Evolutionary conservation across 2,113 vertebrate genomes (phyloP).

Genomic region (Raja brachyura): DNA sequence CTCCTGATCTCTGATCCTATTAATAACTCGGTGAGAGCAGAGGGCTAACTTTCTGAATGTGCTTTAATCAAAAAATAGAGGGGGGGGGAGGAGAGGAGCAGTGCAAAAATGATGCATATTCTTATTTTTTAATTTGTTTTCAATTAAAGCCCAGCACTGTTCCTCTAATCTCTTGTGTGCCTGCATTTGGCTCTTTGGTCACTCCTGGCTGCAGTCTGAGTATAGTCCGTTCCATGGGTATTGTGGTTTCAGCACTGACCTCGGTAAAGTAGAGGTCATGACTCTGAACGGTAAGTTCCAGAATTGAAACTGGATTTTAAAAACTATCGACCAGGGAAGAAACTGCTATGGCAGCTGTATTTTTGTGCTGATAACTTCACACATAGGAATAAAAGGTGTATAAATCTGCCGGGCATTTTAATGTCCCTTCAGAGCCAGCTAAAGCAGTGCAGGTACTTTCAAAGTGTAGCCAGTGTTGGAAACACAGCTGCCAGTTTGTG

Average conservation of each 20-base stretch:
- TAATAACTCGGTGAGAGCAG: conserved; percentile 10
- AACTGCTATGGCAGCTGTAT: neutral
- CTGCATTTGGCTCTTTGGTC: neutral
- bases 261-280: neutral
- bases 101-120: no score
- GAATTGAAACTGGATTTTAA: neutral
- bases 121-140: neutral
- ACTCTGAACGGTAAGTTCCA: neutral
- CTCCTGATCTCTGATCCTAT: conserved; percentile 21
- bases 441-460: no score
- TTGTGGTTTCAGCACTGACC: neutral
- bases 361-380: neutral
- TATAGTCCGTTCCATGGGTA: neutral
- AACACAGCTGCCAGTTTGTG: no score
- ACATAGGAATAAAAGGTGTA: no score
- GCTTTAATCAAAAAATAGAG: neutral
- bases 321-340: neutral
- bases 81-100: no score
- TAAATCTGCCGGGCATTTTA: no score
- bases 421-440: no score
- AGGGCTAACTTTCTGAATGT: neutral
- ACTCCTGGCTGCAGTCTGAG: neutral
- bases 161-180: neutral
- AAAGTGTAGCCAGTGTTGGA: no score
- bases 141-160: neutral